These are phyloP conservation scores for Scopus umbretta DNA, from an alignment of 2,113 vertebrate species.

Conservation along the genomic window DNA sequence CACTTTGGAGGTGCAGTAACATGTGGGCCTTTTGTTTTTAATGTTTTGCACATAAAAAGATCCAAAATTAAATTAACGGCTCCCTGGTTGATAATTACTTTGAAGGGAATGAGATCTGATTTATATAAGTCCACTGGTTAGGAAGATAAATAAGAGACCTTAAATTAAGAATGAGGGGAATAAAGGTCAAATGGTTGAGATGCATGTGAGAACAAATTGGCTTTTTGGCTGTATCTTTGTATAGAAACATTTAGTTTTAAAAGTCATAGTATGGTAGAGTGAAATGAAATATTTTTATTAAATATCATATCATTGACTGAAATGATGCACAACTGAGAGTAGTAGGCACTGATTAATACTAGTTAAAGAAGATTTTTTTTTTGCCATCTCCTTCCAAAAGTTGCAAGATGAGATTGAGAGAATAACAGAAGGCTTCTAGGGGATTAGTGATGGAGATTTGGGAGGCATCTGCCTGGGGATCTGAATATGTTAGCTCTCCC, in stretches of 20 bases:
- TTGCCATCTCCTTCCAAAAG: slow-evolving; percentile 11
- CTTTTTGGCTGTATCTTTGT: slow-evolving; percentile 14
- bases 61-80: slow-evolving; percentile 41
- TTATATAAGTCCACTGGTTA: slow-evolving; percentile 39
- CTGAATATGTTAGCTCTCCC: slow-evolving; percentile 17
- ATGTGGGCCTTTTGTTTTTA: slow-evolving; percentile 8
- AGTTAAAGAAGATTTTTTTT: background rate
- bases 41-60: slow-evolving; percentile 43
- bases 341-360: background rate
- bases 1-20: background rate
- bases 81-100: slow-evolving; percentile 52
- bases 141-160: slow-evolving; percentile 58
- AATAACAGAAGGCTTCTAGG: slow-evolving; percentile 45
- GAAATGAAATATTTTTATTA: background rate
- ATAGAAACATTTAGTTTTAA: background rate
- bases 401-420: no score
- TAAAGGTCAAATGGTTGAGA: slow-evolving; percentile 59
- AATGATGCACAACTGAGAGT: background rate
- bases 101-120: slow-evolving; percentile 37
- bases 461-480: slow-evolving; percentile 47
- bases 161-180: slow-evolving; percentile 60
- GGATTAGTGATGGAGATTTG: slow-evolving; percentile 22
- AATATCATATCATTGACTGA: background rate
- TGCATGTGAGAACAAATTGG: slow-evolving; percentile 5
- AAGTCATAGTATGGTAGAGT: background rate